Evolutionary conservation across 2,797 vertebrate species (phyloP).

Genomic region (Acanthurus tractus): DNA sequence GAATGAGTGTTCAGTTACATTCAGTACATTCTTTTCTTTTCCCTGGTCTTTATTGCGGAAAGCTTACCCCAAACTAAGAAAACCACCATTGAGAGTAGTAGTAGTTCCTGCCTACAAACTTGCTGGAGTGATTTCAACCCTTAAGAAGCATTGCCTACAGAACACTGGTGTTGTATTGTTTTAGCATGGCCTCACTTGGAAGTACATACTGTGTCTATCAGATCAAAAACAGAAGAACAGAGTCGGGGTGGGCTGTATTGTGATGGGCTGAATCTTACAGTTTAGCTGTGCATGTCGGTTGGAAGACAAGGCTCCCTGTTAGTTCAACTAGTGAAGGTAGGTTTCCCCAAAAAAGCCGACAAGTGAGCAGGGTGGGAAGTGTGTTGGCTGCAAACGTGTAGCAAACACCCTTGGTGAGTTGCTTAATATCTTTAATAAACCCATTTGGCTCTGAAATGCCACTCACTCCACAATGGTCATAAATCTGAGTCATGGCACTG

Average conservation of each 20-base stretch:
- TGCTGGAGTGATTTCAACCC: slow-evolving; percentile 44
- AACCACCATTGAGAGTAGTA: slow-evolving; percentile 10
- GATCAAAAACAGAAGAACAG: slow-evolving; percentile 27
- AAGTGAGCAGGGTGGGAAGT: slow-evolving; percentile 54
- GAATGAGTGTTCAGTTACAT: slow-evolving; percentile 63
- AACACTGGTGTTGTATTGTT: slow-evolving; percentile 54
- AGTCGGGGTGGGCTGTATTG: slow-evolving; percentile 12
- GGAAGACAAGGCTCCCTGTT: slow-evolving; percentile 71
- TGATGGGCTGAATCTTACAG: slow-evolving; percentile 30
- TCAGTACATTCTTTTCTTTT: slow-evolving; percentile 56
- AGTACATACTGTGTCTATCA: slow-evolving; percentile 23
- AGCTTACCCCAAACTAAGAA: slow-evolving; percentile 16
- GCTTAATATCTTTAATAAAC: slow-evolving; percentile 38
- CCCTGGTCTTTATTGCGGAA: slow-evolving; percentile 29
- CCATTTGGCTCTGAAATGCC: slow-evolving; percentile 38
- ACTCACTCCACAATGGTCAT: slow-evolving; percentile 18
- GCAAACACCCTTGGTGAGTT: slow-evolving; percentile 50
- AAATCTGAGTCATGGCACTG: slow-evolving; percentile 33
- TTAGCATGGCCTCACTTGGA: slow-evolving; percentile 36
- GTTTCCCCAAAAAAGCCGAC: slow-evolving; percentile 30
- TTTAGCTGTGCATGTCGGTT: slow-evolving; percentile 60
- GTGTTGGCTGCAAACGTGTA: slow-evolving; percentile 53
- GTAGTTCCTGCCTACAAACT: slow-evolving; percentile 29
- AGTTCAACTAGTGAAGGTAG: slow-evolving; percentile 22
- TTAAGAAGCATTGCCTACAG: slow-evolving; percentile 26